Conservation (phyloP, 2,113 vertebrate genomes). For the Ptilonorhynchus violaceus region DNA sequence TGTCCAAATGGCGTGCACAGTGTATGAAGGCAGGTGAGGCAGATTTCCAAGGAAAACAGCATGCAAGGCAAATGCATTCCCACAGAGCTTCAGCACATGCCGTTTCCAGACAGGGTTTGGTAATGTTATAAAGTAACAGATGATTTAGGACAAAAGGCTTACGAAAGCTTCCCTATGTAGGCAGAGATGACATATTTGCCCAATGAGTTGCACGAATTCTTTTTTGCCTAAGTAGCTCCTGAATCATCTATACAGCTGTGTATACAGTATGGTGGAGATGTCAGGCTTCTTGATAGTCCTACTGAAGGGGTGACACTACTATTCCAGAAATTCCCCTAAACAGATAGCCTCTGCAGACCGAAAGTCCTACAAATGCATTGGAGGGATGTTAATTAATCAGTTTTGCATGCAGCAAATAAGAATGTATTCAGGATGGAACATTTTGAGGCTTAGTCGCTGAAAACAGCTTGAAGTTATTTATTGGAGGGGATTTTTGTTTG, state of each 20-base stretch:
- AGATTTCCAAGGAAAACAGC: not conserved
- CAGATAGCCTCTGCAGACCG: slow-evolving; percentile 50
- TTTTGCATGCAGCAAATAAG: slow-evolving; percentile 63
- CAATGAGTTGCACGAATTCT: not conserved
- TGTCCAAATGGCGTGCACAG: not conserved
- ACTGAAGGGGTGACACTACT: not conserved
- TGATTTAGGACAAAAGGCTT: not conserved
- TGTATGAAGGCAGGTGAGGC: not conserved
- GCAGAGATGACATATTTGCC: not conserved
- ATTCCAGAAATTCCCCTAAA: slow-evolving; percentile 35
- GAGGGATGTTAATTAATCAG: slow-evolving; percentile 50
- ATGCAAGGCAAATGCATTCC: not conserved
- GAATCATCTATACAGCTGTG: not conserved
- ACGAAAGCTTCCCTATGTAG: not conserved
- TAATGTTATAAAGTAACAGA: not conserved
- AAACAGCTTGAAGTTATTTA: slow-evolving; percentile 65
- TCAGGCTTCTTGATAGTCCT: not conserved
- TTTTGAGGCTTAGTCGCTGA: slow-evolving; percentile 59
- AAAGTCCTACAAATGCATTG: slow-evolving; percentile 37
- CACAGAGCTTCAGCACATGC: not conserved
- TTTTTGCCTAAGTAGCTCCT: not conserved
- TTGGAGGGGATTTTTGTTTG: slow-evolving; percentile 38
- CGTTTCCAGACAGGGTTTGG: not conserved
- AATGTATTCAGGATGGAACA: slow-evolving; percentile 57
- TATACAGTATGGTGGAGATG: not conserved